Percentiles rank a stretch among this genome's conserved stretches.
Evolutionary conservation across 2,113 vertebrate species (phyloP).

Genomic region (Vicugna pacos): DNA sequence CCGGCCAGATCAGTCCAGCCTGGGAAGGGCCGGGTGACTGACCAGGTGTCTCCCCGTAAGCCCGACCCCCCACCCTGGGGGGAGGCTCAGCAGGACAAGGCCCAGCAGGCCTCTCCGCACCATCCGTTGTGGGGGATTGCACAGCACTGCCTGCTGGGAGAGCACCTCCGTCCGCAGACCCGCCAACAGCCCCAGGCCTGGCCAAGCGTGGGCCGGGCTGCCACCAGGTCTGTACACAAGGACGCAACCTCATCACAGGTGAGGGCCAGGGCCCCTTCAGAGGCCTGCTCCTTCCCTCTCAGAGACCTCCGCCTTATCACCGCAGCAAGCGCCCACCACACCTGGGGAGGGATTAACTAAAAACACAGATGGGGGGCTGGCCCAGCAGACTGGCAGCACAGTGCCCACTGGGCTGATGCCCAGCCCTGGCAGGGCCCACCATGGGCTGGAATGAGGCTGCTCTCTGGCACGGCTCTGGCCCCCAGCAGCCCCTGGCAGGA

Average conservation of each 20-base stretch:
- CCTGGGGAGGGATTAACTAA: background rate
- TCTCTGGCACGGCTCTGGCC: background rate
- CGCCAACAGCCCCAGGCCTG: background rate
- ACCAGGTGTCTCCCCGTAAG: background rate
- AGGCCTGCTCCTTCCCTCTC: background rate
- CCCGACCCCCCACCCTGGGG: no score
- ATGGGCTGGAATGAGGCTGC: background rate
- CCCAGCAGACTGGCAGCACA: background rate
- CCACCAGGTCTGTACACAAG: background rate
- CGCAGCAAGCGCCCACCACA: background rate
- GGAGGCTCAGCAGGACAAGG: background rate
- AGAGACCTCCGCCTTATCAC: background rate
- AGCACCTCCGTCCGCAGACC: background rate
- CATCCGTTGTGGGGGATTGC: background rate
- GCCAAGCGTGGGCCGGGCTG: background rate
- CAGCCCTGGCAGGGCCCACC: background rate
- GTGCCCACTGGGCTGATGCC: background rate
- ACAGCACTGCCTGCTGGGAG: background rate
- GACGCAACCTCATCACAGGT: no score
- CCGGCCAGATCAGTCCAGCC: no score
- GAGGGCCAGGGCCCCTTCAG: background rate
- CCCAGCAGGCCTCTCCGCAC: background rate
- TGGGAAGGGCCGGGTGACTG: background rate
- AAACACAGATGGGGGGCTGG: background rate
- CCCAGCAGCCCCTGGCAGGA: background rate